Conservation (phyloP, 2,797 vertebrate species). For the Sarcoramphus papa region DNA sequence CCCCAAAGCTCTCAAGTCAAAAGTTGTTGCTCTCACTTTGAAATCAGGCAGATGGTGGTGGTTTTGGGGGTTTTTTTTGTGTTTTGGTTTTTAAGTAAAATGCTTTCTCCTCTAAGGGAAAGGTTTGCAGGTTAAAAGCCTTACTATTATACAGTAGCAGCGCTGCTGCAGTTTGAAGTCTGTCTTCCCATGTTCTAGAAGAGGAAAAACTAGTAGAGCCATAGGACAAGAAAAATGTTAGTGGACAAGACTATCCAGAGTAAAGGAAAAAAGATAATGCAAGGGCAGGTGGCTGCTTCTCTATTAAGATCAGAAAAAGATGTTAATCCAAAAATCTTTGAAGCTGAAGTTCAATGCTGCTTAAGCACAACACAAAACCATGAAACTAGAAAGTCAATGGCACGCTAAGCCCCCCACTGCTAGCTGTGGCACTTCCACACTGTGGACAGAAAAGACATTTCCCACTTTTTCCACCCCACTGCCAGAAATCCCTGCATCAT, state of each 20-base stretch:
- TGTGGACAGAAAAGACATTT: background rate
- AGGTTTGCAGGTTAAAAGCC: background rate
- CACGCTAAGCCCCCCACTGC: background rate
- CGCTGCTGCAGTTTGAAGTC: background rate
- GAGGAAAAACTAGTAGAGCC: background rate
- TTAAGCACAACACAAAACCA: background rate
- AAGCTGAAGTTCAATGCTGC: background rate
- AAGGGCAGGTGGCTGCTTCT: background rate
- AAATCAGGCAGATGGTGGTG: background rate
- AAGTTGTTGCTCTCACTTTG: background rate
- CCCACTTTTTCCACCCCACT: background rate
- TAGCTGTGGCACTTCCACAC: background rate
- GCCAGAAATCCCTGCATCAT: background rate
- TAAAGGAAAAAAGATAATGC: background rate
- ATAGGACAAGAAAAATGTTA: background rate
- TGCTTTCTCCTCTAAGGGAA: background rate
- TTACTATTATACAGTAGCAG: background rate
- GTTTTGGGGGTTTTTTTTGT: background rate
- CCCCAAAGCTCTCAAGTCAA: background rate
- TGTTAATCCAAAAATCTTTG: background rate
- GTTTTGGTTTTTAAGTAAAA: background rate
- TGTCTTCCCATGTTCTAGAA: background rate
- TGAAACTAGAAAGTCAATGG: rapidly evolving
- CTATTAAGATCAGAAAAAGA: background rate
- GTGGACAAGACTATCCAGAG: background rate